Evolutionary conservation across 2,113 vertebrate genomes (phyloP).

Genomic region (Ornithorhynchus anatinus): DNA sequence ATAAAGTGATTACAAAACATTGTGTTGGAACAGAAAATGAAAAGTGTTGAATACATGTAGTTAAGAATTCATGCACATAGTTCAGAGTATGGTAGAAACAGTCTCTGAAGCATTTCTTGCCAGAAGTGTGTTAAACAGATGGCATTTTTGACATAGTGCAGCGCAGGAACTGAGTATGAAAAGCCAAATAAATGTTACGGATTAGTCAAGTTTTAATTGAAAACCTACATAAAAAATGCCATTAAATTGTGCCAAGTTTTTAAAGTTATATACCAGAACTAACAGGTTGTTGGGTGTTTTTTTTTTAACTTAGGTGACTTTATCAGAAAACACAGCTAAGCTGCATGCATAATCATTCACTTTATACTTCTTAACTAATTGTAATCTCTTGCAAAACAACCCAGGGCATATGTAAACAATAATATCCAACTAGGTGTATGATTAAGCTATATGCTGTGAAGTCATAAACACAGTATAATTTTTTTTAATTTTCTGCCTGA

Average conservation of each 20-base stretch:
- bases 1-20: conserved; percentile 33
- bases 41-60: conserved; percentile 30
- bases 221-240: conserved; percentile 51
- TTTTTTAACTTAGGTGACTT: no score
- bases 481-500: background rate
- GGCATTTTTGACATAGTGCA: conserved; percentile 49
- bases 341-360: background rate
- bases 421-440: background rate
- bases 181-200: conserved; percentile 63
- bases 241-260: conserved; percentile 33
- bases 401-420: background rate
- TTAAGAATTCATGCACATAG: conserved; percentile 27
- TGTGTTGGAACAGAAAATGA: conserved; percentile 41
- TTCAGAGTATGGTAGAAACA: conserved; percentile 36
- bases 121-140: conserved; percentile 64
- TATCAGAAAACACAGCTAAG: background rate
- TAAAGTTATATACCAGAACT: conserved; percentile 19
- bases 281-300: no score
- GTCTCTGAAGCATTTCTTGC: conserved; percentile 43
- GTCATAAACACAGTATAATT: background rate
- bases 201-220: conserved; percentile 58
- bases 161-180: conserved; percentile 47
- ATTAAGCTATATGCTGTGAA: background rate
- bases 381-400: background rate
- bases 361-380: background rate